These are phyloP conservation scores for Galagoides demidoff DNA, from an alignment of 2,797 vertebrate species.

Conservation along the genomic window DNA sequence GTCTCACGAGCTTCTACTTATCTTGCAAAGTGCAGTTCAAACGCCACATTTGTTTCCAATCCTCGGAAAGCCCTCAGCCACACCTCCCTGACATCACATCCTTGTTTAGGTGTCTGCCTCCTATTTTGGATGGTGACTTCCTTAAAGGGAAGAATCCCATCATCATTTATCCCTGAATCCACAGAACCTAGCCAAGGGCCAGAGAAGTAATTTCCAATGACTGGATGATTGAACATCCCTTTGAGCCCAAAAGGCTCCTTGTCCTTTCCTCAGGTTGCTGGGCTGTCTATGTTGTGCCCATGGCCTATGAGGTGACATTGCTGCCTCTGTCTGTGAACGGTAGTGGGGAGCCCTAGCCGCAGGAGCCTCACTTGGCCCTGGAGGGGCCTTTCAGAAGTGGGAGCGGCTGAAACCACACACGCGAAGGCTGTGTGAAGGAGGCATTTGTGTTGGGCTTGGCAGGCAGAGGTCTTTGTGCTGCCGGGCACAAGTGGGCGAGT, in stretches of 20 bases:
- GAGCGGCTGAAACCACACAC: background rate
- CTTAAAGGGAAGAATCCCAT: background rate
- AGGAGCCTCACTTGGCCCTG: background rate
- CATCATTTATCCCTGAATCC: background rate
- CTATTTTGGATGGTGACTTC: background rate
- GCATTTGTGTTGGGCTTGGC: constrained; percentile 65
- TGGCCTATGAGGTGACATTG: background rate
- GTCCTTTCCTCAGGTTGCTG: background rate
- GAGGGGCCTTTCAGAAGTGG: background rate
- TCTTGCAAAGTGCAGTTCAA: background rate
- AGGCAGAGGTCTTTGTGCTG: background rate
- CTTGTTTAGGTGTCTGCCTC: background rate
- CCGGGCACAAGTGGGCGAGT: constrained; percentile 55
- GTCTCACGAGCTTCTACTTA: background rate
- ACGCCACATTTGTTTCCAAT: background rate
- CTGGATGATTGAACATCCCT: background rate
- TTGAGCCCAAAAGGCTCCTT: background rate
- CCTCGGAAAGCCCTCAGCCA: background rate
- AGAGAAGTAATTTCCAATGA: background rate
- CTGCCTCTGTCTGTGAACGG: background rate
- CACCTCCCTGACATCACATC: background rate
- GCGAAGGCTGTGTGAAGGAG: background rate
- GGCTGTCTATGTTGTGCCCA: background rate
- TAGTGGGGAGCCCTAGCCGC: background rate
- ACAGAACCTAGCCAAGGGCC: background rate